Evolutionary conservation across 2,113 vertebrate genomes (phyloP).

Genomic region (Phalacrocorax aristotelis): DNA sequence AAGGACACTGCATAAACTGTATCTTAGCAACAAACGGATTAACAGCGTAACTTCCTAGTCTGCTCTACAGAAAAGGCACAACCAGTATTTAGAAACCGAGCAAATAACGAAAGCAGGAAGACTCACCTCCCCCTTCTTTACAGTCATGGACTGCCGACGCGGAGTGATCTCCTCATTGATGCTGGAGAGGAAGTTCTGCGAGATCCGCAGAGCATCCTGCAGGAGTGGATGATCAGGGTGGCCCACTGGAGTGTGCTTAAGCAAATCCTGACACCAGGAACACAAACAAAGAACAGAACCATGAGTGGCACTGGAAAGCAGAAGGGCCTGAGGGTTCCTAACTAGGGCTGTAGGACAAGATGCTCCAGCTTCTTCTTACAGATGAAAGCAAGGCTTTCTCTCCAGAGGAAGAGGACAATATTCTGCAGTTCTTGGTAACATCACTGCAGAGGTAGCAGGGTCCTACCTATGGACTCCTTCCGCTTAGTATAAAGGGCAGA

Average conservation of each 20-base stretch:
- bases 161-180: constrained; percentile 96
- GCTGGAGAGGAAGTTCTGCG: constrained; percentile 94
- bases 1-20: constrained; percentile 18
- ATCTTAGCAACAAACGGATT: constrained; percentile 46
- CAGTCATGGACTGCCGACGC: constrained; percentile 91
- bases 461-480: not conserved
- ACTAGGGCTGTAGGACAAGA: not conserved
- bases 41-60: not conserved
- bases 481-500: not conserved
- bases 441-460: not conserved
- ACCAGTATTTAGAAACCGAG: not conserved
- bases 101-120: not conserved
- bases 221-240: constrained; percentile 87
- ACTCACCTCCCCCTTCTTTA: constrained; percentile 94
- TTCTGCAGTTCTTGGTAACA: not conserved
- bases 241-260: constrained; percentile 90
- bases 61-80: not conserved
- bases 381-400: not conserved
- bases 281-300: not conserved
- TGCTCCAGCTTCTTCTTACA: not conserved
- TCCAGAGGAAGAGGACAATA: not conserved
- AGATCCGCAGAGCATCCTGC: constrained; percentile 93
- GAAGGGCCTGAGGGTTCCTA: not conserved
- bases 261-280: constrained; percentile 80
- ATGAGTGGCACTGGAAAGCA: not conserved